Evolutionary conservation across 2,113 vertebrate genomes (phyloP).

Genomic region (Nerophis ophidion): DNA sequence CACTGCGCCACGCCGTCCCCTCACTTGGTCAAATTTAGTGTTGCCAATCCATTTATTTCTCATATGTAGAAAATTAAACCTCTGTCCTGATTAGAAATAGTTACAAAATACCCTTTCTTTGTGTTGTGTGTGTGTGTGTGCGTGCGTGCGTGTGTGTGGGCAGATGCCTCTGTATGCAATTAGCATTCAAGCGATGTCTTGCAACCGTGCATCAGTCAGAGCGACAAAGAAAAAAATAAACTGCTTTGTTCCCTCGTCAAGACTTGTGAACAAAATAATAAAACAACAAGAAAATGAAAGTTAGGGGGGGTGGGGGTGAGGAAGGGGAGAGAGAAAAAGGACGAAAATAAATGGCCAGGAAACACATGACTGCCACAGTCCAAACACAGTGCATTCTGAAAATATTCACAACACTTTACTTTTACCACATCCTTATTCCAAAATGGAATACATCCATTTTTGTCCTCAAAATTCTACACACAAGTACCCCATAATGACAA

Average conservation of each 20-base stretch:
- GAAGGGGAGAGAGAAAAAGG: slow-evolving; percentile 9
- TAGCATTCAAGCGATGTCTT: slow-evolving; percentile 47
- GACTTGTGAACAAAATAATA: slow-evolving; percentile 59
- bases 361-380: not conserved
- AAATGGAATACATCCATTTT: no score
- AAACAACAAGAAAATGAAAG: slow-evolving; percentile 50
- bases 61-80: no score
- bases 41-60: no score
- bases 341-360: slow-evolving; percentile 14
- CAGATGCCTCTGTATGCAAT: slow-evolving; percentile 44
- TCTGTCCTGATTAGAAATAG: slow-evolving; percentile 16
- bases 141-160: slow-evolving; percentile 30
- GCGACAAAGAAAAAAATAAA: slow-evolving; percentile 46
- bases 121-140: slow-evolving; percentile 18
- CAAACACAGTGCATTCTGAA: no score
- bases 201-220: slow-evolving; percentile 19
- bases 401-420: no score
- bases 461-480: no score
- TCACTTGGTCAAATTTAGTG: no score
- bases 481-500: no score
- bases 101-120: slow-evolving; percentile 21
- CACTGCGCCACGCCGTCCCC: no score
- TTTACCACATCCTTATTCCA: no score
- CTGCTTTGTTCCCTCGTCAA: slow-evolving; percentile 40
- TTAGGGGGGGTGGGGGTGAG: slow-evolving; percentile 6